phyloP scores from a whole-genome alignment of 2,797 vertebrate genomes.

The Sphaeramia orbicularis region DNA sequence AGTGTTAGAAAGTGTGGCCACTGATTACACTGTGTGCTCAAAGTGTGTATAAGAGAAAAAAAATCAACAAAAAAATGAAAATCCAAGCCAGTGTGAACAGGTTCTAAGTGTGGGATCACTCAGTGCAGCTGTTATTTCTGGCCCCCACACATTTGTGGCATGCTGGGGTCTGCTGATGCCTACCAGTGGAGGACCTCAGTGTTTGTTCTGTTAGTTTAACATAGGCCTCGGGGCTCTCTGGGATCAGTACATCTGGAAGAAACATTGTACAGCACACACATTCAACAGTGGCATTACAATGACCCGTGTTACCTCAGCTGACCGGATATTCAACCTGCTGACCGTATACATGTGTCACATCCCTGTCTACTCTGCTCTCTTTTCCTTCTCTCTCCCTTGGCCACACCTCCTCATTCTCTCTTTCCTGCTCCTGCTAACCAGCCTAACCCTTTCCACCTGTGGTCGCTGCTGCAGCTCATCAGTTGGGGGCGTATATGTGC shows the following conservation, averaged over 20 bases:
- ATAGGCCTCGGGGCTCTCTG: slow-evolving; percentile 93
- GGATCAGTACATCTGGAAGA: slow-evolving; percentile 94
- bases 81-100: slow-evolving; percentile 61
- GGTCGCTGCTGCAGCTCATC: no score
- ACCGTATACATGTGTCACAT: no score
- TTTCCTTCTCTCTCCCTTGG: no score
- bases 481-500: no score
- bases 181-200: slow-evolving; percentile 91
- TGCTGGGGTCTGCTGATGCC: slow-evolving; percentile 80
- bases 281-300: slow-evolving; percentile 58
- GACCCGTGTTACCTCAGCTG: neutral
- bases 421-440: no score
- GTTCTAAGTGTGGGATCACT: slow-evolving; percentile 53
- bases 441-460: no score
- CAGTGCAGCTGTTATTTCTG: slow-evolving; percentile 55
- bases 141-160: slow-evolving; percentile 65
- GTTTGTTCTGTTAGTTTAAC: slow-evolving; percentile 93
- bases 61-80: slow-evolving; percentile 75
- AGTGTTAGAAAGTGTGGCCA: slow-evolving; percentile 71
- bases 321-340: no score
- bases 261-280: slow-evolving; percentile 86
- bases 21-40: slow-evolving; percentile 46
- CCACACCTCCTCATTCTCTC: no score
- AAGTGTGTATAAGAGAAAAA: slow-evolving; percentile 57
- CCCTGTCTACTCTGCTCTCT: no score